Evolutionary conservation across 23 tunicate genomes (phyloP).

Genomic region (Ascidia mentula): DNA sequence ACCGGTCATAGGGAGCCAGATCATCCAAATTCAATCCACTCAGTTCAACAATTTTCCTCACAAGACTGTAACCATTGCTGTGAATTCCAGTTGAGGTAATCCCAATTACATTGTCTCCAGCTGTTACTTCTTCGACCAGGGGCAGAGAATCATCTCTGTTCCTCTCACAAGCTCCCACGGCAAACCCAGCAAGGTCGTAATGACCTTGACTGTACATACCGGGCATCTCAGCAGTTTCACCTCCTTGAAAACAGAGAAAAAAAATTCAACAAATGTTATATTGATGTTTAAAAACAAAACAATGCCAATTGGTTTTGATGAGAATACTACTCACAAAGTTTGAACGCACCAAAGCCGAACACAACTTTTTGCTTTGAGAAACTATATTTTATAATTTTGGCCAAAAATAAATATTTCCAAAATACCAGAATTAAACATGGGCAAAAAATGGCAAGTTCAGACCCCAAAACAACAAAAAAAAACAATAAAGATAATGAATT

Average conservation of each 20-base stretch:
- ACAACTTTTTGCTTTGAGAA: no score
- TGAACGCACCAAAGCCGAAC: no score
- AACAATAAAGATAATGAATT: no score
- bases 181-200: conserved; percentile 86
- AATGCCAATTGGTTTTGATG: no score
- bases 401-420: no score
- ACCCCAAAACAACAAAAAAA: no score
- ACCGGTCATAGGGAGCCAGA: conserved; percentile 36
- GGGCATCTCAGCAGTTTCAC: conserved; percentile 97
- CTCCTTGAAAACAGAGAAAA: conserved; percentile 37
- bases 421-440: no score
- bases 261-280: no score
- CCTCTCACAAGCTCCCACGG: conserved; percentile 76
- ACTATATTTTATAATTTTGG: no score
- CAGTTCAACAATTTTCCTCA: conserved; percentile 48
- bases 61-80: conserved; percentile 87
- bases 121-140: conserved; percentile 27
- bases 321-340: no score
- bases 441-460: no score
- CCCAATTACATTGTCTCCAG: conserved; percentile 65
- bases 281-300: no score
- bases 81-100: conserved; percentile 69
- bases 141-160: conserved; percentile 46
- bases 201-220: conserved; percentile 41
- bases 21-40: conserved; percentile 35